phyloP scores from a whole-genome alignment of 2,113 vertebrate species.

The Xiphophorus couchianus region DNA sequence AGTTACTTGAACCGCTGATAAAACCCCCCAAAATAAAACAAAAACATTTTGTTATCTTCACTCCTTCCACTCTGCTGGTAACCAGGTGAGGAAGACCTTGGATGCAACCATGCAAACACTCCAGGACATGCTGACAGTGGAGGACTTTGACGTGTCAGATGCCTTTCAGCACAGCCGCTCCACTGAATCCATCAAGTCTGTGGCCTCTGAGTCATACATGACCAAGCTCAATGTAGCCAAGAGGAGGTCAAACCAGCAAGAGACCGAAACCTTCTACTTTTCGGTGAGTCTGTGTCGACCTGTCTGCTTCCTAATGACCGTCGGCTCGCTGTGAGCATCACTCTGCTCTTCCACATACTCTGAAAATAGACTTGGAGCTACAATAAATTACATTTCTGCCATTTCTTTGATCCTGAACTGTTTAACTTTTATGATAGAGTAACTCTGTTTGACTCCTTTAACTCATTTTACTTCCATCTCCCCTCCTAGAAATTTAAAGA shows the following conservation, averaged over 20 bases:
- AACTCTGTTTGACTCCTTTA: slow-evolving; percentile 11
- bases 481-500: slow-evolving; percentile 94
- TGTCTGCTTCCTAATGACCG: not conserved
- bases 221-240: slow-evolving; percentile 96
- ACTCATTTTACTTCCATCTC: slow-evolving; percentile 38
- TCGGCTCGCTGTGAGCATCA: not conserved
- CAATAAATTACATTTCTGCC: not conserved
- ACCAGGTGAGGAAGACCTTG: slow-evolving; percentile 94
- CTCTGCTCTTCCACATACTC: slow-evolving; percentile 1
- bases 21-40: slow-evolving; percentile 11
- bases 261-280: slow-evolving; percentile 98
- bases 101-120: slow-evolving; percentile 98
- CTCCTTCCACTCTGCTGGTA: not conserved
- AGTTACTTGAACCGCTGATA: not conserved
- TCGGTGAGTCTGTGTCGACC: slow-evolving; percentile 82
- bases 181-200: slow-evolving; percentile 94
- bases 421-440: slow-evolving; percentile 36
- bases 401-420: not conserved
- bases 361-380: slow-evolving; percentile 12
- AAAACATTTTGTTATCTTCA: not conserved
- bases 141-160: slow-evolving; percentile 97
- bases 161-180: slow-evolving; percentile 98
- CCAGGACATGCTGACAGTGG: slow-evolving; percentile 98
- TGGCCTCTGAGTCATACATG: slow-evolving; percentile 96
- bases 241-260: slow-evolving; percentile 95